Evolutionary conservation across 1,140 invertebrate species (phyloP).

Genomic region (Glomeris maerens): DNA sequence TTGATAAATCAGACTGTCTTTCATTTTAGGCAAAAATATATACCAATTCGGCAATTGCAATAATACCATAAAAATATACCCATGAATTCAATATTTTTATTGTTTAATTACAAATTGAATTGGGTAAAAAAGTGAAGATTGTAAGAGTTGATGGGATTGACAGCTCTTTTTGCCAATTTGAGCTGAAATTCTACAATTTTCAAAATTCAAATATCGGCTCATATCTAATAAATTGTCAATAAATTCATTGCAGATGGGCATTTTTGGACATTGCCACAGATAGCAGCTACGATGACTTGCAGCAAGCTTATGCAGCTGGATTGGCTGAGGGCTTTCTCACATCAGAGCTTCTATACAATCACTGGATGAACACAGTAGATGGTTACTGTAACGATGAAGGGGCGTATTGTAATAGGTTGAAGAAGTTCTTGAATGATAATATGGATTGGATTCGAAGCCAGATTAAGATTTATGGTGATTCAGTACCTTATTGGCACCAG

Average conservation of each 20-base stretch:
- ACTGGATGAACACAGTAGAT: slow-evolving; percentile 61
- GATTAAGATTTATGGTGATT: slow-evolving; percentile 33
- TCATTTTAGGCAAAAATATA: too few relatives aligned
- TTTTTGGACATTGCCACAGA: slow-evolving; percentile 62
- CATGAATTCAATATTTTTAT: neutral
- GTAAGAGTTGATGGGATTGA: neutral
- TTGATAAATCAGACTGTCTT: too few relatives aligned
- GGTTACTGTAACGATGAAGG: slow-evolving; percentile 47
- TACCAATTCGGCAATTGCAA: too few relatives aligned
- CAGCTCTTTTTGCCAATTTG: slow-evolving; percentile 5
- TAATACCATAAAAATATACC: neutral
- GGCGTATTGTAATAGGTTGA: slow-evolving; percentile 51
- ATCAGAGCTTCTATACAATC: slow-evolving; percentile 62
- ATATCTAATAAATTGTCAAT: neutral
- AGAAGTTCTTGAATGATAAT: slow-evolving; percentile 48
- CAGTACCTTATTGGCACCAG: slow-evolving; percentile 65
- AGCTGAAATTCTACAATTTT: neutral
- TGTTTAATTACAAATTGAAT: slow-evolving; percentile 4
- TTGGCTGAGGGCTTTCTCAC: slow-evolving; percentile 69
- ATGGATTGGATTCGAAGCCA: slow-evolving; percentile 43
- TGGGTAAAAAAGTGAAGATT: neutral
- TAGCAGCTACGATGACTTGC: slow-evolving; percentile 44
- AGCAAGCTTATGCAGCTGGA: slow-evolving; percentile 76
- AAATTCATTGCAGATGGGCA: slow-evolving; percentile 60
- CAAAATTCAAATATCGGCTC: neutral